Base-by-base conservation (phyloP, 2,113 vertebrate species). In the Circaetus gallicus region DNA sequence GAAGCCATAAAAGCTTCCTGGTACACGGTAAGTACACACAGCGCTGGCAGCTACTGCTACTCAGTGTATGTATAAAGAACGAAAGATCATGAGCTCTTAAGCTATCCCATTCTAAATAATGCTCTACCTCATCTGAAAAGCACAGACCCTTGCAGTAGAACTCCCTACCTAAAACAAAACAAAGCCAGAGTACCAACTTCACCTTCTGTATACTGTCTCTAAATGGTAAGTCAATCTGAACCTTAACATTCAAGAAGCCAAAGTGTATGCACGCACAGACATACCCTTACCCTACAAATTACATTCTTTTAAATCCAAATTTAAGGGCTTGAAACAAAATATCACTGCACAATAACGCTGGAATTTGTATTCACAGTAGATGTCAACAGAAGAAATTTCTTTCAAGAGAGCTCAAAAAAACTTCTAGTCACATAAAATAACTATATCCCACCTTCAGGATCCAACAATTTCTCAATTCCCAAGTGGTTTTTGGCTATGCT, bases 381-480 rank as follows among this genome's bases (percentile, higher is more conserved):
- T 6, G 31, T 26, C 14, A 78, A 40, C 0, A 45, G 26, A 85
- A 85, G 10, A 71, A 38, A 73, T 69, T 67, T 89, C 5, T 58
- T 65, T 45, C 6, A 78, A 32, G 20, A 86, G 6, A 89, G 7
- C 4, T 67, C 34, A 86, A 43, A 79, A 82, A 58, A 34, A 10
- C 28, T 85, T 90, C 32, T 26, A 34, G 40, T 66, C 32, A 26
- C 93, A 17, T 52, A 55, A 50, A 67, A 65, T 34, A 53, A 94
- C 66, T 91, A 32, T 79, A 66, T 34, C 82, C 20, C 98, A 99
- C 99, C 99, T 99, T 99, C 99, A 84, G 99, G 98, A 97, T 99
- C 99, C 95, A 99, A 97, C 2, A 99, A 98, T 93, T 98, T 99
- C 95, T 99, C 99, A 66, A 99, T 99, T 91, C 98, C 98, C 94